These are phyloP conservation scores for Drosophila mulleri DNA, from an alignment of 2,888 invertebrate species.

Conservation along the genomic window DNA sequence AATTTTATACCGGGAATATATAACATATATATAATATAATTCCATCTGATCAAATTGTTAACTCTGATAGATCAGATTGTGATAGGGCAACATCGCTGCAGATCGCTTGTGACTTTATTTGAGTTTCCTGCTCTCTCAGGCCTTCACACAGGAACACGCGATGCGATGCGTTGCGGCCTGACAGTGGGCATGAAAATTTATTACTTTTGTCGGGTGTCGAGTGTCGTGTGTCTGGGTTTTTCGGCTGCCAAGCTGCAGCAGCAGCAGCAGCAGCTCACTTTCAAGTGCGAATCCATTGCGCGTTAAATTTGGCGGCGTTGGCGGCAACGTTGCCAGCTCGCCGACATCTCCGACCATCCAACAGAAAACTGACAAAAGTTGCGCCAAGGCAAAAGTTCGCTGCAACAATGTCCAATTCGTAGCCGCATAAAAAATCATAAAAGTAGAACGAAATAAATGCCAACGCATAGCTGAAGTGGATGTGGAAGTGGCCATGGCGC, in stretches of 20 bases:
- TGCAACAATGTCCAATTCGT: slow-evolving; percentile 57
- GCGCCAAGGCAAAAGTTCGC: slow-evolving; percentile 59
- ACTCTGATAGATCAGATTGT: neutral
- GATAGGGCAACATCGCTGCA: neutral
- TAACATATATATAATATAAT: too few species aligned
- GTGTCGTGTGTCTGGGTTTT: slow-evolving; percentile 10
- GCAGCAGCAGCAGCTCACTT: slow-evolving; percentile 17
- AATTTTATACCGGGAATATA: too few species aligned
- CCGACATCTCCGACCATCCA: slow-evolving; percentile 51
- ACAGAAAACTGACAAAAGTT: slow-evolving; percentile 65
- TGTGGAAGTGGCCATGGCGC: slow-evolving; percentile 9
- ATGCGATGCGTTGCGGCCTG: slow-evolving; percentile 31
- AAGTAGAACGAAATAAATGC: slow-evolving; percentile 34
- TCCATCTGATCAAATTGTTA: too few species aligned
- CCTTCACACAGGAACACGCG: slow-evolving; percentile 43
- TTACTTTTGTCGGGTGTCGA: slow-evolving; percentile 50
- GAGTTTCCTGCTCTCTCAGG: neutral
- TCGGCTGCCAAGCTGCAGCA: neutral
- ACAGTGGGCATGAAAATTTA: slow-evolving; percentile 75
- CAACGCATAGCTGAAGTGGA: slow-evolving; percentile 38
- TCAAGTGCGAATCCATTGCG: slow-evolving; percentile 62
- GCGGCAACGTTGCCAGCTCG: slow-evolving; percentile 36
- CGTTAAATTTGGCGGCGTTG: slow-evolving; percentile 64
- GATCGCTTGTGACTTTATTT: neutral
- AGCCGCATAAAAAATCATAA: neutral